phyloP scores from a whole-genome alignment of 2,113 vertebrate genomes.

The Meriones unguiculatus region DNA sequence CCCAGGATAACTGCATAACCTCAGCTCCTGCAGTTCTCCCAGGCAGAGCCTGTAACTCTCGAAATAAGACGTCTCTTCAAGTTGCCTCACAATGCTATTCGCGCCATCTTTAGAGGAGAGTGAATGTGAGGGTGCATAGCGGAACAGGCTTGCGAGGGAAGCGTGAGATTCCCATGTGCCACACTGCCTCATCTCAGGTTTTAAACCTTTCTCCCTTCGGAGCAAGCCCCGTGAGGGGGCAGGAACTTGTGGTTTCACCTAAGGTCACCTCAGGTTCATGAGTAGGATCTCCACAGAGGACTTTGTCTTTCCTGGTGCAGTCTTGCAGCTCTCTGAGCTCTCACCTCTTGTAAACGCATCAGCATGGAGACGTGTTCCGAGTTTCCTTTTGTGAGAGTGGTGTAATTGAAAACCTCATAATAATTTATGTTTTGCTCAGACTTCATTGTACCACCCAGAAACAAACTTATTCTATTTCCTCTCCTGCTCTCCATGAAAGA shows the following conservation, averaged over 20 bases:
- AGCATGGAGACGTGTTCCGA: background rate
- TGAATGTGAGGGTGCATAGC: background rate
- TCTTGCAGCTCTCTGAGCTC: background rate
- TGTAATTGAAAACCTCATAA: background rate
- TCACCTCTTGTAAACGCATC: background rate
- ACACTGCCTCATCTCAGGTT: background rate
- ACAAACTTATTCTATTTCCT: background rate
- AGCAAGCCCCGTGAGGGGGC: background rate
- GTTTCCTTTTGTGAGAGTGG: background rate
- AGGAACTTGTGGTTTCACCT: background rate
- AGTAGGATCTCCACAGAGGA: background rate
- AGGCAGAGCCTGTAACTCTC: slow-evolving; percentile 40
- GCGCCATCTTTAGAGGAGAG: background rate
- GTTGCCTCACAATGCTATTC: background rate
- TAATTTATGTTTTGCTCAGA: slow-evolving; percentile 16
- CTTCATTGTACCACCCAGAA: background rate
- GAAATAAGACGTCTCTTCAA: slow-evolving; percentile 43
- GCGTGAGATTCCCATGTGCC: background rate
- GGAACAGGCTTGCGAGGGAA: background rate
- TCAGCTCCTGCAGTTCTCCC: slow-evolving; percentile 47
- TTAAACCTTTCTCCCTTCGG: background rate
- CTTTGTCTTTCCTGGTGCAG: background rate
- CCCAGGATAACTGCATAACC: slow-evolving; percentile 48
- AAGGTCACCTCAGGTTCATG: background rate
- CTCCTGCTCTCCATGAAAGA: background rate